phyloP scores from a whole-genome alignment of 2,113 vertebrate genomes.

The Benitochromis conjunctus region DNA sequence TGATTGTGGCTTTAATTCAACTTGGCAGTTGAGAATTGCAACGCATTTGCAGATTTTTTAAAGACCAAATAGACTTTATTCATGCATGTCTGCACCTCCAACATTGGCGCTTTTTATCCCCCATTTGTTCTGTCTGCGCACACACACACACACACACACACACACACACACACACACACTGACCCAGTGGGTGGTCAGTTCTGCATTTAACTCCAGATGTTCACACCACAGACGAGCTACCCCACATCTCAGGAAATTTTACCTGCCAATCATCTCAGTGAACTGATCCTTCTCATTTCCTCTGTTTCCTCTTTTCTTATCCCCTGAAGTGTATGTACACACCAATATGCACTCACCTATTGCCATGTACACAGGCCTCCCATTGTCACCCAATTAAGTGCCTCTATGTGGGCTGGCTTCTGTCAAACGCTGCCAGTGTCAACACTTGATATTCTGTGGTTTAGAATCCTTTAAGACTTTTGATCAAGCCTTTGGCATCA shows the following conservation, averaged over 20 bases:
- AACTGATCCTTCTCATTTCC: slow-evolving; percentile 37
- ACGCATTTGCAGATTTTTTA: neutral
- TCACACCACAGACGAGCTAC: neutral
- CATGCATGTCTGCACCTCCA: neutral
- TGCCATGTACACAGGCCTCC: slow-evolving; percentile 2
- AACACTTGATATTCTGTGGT: neutral
- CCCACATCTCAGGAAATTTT: neutral
- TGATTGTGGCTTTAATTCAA: neutral
- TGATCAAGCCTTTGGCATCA: slow-evolving; percentile 2
- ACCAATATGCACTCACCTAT: neutral
- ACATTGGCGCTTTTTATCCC: neutral
- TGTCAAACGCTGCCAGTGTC: slow-evolving; percentile 17
- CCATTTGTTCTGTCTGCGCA: neutral
- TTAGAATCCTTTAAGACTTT: neutral
- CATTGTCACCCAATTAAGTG: slow-evolving; percentile 35
- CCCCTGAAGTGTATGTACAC: neutral
- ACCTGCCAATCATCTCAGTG: slow-evolving; percentile 33
- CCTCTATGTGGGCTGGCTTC: neutral
- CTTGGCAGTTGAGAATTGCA: neutral
- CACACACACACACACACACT: neutral
- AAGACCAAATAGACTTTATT: neutral
- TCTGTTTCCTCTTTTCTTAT: slow-evolving; percentile 9
- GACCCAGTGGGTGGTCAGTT: slow-evolving; percentile 48
- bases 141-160: neutral
- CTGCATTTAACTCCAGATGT: slow-evolving; percentile 49